Evolutionary conservation across 2,797 vertebrate species (phyloP).

Genomic region (Ctenochaetus hawaiiensis): DNA sequence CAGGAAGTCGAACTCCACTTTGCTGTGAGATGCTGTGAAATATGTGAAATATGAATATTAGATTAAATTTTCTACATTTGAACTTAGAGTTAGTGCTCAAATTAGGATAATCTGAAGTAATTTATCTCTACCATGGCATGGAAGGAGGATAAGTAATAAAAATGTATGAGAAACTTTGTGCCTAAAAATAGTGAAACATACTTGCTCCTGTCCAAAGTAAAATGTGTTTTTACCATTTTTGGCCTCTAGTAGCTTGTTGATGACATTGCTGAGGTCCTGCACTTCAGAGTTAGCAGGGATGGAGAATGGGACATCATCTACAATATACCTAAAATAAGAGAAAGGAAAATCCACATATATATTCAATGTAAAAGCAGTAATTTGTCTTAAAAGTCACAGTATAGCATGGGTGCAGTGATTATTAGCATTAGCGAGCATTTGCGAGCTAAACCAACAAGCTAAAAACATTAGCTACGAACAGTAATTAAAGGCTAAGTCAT

Average conservation of each 20-base stretch:
- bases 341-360: neutral
- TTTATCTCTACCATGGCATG: too few relatives aligned
- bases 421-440: constrained; percentile 19
- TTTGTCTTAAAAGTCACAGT: neutral
- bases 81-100: too few relatives aligned
- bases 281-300: constrained; percentile 92
- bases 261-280: constrained; percentile 92
- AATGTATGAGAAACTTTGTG: too few relatives aligned
- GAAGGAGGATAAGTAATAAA: too few relatives aligned
- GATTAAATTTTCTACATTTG: too few relatives aligned
- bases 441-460: neutral
- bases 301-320: constrained; percentile 96
- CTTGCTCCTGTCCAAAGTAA: neutral
- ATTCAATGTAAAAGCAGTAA: accelerated
- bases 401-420: neutral
- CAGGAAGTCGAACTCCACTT: constrained; percentile 98
- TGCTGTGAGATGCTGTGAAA: constrained; percentile 89
- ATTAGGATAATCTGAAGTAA: too few relatives aligned
- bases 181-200: neutral
- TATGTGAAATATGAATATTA: neutral
- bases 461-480: neutral
- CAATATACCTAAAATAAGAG: constrained; percentile 77
- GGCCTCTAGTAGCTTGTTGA: constrained; percentile 93
- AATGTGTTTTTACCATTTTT: constrained; percentile 85
- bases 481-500: neutral